These are phyloP conservation scores for Cheilosia vernalis DNA, from an alignment of 2,888 invertebrate genomes.

Conservation along the genomic window DNA sequence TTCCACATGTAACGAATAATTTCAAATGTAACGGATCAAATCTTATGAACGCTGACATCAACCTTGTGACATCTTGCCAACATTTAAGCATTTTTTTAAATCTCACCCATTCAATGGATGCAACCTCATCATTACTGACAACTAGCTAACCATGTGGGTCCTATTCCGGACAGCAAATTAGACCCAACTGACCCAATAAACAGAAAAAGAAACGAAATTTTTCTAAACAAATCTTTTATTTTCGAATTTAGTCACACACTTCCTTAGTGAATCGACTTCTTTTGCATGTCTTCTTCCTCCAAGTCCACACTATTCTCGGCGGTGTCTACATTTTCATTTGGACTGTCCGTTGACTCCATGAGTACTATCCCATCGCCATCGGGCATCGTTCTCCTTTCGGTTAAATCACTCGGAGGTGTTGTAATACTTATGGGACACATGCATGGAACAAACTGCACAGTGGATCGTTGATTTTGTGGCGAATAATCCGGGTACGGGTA, in stretches of 20 bases:
- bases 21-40: too few relatives aligned
- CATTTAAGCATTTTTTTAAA: too few relatives aligned
- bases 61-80: too few relatives aligned
- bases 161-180: too few relatives aligned
- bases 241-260: not conserved
- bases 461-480: constrained; percentile 76
- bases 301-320: constrained; percentile 52
- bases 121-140: too few relatives aligned
- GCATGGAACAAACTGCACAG: constrained; percentile 81
- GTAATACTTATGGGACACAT: constrained; percentile 81
- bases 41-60: too few relatives aligned
- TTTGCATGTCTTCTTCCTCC: constrained; percentile 27
- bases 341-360: constrained; percentile 28
- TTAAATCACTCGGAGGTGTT: constrained; percentile 17
- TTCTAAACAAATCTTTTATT: not conserved
- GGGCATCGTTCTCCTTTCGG: constrained; percentile 48
- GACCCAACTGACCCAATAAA: too few relatives aligned
- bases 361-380: constrained; percentile 49
- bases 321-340: constrained; percentile 35
- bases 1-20: too few relatives aligned
- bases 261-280: constrained; percentile 31
- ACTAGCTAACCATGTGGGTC: too few relatives aligned
- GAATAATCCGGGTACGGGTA: constrained; percentile 82
- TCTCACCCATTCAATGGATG: too few relatives aligned
- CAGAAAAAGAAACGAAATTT: too few relatives aligned